Percentiles rank a stretch among this genome's conserved stretches.
Evolutionary conservation across 2,888 invertebrate species (phyloP).

Genomic region (Orthosia incerta): DNA sequence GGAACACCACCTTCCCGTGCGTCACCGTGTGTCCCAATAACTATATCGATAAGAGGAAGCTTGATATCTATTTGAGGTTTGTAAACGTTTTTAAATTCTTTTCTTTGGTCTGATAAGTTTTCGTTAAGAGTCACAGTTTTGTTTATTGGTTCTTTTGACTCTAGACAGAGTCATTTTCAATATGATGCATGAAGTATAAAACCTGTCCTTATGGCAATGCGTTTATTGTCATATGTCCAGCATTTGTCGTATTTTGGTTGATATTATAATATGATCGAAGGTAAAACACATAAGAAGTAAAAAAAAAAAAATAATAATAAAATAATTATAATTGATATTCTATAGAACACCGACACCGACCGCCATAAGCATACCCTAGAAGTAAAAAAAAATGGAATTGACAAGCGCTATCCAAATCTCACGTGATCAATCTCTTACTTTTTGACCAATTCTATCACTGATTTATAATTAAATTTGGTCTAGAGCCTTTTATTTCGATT

Average conservation of each 20-base stretch:
- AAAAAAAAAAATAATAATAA: too few species aligned
- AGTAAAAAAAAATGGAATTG: too few species aligned
- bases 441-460: too few species aligned
- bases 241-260: background rate
- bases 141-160: background rate
- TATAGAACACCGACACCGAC: too few species aligned
- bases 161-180: too few species aligned
- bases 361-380: too few species aligned
- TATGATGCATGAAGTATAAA: background rate
- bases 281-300: too few species aligned
- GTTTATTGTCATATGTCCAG: background rate
- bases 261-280: background rate
- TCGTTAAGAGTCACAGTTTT: background rate
- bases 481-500: too few species aligned
- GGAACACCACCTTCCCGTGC: constrained; percentile 94
- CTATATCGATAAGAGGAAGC: constrained; percentile 89
- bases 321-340: too few species aligned
- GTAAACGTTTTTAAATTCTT: constrained; percentile 38
- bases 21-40: constrained; percentile 92
- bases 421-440: too few species aligned
- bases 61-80: constrained; percentile 90
- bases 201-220: background rate
- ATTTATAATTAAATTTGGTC: too few species aligned
- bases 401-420: too few species aligned
- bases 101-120: background rate